These are phyloP conservation scores for Ischnura elegans DNA, from an alignment of 2,888 invertebrate genomes.

Conservation along the genomic window DNA sequence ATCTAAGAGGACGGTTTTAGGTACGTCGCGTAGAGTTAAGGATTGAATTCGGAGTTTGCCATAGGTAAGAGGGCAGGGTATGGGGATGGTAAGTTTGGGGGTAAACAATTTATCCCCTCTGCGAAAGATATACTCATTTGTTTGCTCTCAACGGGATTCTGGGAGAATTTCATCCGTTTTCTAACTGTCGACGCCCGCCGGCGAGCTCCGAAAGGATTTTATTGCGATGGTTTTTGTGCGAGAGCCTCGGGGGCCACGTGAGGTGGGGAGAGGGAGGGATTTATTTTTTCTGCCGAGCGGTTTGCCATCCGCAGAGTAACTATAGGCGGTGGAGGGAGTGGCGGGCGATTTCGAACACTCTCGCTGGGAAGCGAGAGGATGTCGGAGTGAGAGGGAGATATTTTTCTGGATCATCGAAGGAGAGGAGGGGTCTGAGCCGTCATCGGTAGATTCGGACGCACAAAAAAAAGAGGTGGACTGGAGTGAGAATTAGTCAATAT, in stretches of 20 bases:
- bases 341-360: not conserved
- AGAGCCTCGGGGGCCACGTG: not conserved
- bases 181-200: not conserved
- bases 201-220: not conserved
- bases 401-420: not conserved
- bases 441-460: not conserved
- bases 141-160: not conserved
- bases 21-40: no score
- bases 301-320: no score
- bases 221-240: not conserved
- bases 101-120: conserved; percentile 14
- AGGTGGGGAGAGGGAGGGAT: not conserved
- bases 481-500: not conserved
- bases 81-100: not conserved
- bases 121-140: not conserved
- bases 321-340: not conserved
- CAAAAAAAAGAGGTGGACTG: not conserved
- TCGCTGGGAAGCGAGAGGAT: not conserved
- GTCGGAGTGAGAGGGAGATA: not conserved
- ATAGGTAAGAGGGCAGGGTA: not conserved
- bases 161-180: not conserved
- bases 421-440: not conserved
- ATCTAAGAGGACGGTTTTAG: no score
- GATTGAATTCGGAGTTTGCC: not conserved
- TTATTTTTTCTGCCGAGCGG: no score